These are phyloP conservation scores for Slavum lentiscoides DNA, from an alignment of 2,888 invertebrate species.

Conservation along the genomic window DNA sequence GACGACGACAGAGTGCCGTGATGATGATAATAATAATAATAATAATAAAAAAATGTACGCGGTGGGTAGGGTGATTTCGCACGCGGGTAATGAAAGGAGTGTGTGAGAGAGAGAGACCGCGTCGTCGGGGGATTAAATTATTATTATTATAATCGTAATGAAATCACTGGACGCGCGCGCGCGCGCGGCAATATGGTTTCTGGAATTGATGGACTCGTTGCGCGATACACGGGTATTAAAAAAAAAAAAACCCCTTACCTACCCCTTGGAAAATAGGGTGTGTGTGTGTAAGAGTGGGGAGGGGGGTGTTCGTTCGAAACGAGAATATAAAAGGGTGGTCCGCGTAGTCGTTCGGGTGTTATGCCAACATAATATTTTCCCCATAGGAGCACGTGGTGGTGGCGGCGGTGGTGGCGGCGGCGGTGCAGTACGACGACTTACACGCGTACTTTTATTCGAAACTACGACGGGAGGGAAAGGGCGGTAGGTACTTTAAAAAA, in stretches of 20 bases:
- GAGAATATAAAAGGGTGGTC: background rate
- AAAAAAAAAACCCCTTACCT: constrained; percentile 15
- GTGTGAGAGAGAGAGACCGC: background rate
- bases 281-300: background rate
- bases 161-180: constrained; percentile 36
- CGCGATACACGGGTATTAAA: constrained; percentile 44
- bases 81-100: background rate
- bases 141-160: constrained; percentile 51
- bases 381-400: background rate
- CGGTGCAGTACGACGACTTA: constrained; percentile 26
- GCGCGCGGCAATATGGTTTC: constrained; percentile 47
- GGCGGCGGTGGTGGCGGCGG: background rate
- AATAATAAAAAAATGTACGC: background rate
- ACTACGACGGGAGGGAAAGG: background rate
- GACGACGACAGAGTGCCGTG: constrained; percentile 1
- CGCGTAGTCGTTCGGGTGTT: constrained; percentile 39
- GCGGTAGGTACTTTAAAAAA: constrained; percentile 23
- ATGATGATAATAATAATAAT: background rate
- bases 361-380: constrained; percentile 35
- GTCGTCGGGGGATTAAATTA: constrained; percentile 37
- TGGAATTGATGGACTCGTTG: constrained; percentile 50
- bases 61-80: background rate
- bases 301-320: no score
- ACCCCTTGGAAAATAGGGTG: background rate
- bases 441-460: constrained; percentile 38